These are phyloP conservation scores for Elegia similella DNA, from an alignment of 2,888 invertebrate species.

Conservation along the genomic window DNA sequence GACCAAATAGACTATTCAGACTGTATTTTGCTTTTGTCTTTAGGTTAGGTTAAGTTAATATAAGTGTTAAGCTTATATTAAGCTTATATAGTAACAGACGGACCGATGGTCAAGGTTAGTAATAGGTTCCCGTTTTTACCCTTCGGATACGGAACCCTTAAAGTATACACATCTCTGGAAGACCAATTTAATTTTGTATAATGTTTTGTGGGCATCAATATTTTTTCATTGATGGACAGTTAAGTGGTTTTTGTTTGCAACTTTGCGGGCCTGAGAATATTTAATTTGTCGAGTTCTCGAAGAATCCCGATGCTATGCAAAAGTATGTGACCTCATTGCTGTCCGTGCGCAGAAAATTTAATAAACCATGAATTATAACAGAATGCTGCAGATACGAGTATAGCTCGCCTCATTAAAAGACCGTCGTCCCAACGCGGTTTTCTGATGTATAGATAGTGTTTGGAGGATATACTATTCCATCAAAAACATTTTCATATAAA, in stretches of 20 bases:
- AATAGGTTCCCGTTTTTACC: no score
- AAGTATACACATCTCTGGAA: neutral
- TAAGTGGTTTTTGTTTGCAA: slow-evolving; percentile 2
- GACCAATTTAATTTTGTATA: neutral
- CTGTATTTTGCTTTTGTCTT: no score
- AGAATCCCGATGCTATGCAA: neutral
- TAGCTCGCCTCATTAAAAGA: neutral
- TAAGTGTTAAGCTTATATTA: no score
- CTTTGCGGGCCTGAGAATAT: neutral
- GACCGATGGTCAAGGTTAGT: no score
- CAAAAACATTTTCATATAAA: no score
- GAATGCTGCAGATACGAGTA: neutral
- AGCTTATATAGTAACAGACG: no score
- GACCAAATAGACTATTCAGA: no score
- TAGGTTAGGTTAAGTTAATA: no score
- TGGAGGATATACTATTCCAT: no score
- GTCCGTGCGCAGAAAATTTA: neutral
- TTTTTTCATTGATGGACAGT: neutral
- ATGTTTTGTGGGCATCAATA: neutral
- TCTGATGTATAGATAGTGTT: no score
- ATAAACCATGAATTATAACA: neutral
- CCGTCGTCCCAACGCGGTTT: no score
- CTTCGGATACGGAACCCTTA: no score
- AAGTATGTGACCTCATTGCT: slow-evolving; percentile 1
- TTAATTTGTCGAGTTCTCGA: neutral